These are phyloP conservation scores for Tyrannus savana DNA, from an alignment of 2,113 vertebrate species.

Conservation along the genomic window DNA sequence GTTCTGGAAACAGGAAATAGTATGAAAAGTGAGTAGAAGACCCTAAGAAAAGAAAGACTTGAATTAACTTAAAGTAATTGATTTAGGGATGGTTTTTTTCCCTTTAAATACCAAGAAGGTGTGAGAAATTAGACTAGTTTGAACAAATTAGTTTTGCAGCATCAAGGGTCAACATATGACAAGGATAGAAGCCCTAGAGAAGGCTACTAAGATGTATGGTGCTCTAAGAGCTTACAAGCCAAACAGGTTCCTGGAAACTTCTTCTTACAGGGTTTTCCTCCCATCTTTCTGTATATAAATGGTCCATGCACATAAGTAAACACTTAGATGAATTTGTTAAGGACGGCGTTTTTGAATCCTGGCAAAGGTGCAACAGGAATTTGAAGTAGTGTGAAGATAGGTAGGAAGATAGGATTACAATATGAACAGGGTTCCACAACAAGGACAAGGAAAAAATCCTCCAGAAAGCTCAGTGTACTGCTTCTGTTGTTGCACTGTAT, in stretches of 20 bases:
- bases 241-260: background rate
- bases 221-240: background rate
- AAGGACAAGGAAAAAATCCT: background rate
- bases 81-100: background rate
- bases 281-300: background rate
- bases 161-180: background rate
- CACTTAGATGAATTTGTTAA: background rate
- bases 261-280: background rate
- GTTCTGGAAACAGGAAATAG: background rate
- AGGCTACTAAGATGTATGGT: background rate
- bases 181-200: background rate
- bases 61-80: background rate
- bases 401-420: background rate
- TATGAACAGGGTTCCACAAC: background rate
- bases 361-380: background rate
- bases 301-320: background rate
- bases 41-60: background rate
- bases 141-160: background rate
- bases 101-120: background rate
- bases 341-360: background rate
- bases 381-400: background rate
- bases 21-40: background rate
- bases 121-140: background rate
- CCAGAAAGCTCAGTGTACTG: background rate
- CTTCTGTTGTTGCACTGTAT: background rate